A percentile compares a stretch with the other conserved stretches of the same genome.
phyloP scores from a whole-genome alignment of 2,797 vertebrate genomes.

The Dipus sagitta region DNA sequence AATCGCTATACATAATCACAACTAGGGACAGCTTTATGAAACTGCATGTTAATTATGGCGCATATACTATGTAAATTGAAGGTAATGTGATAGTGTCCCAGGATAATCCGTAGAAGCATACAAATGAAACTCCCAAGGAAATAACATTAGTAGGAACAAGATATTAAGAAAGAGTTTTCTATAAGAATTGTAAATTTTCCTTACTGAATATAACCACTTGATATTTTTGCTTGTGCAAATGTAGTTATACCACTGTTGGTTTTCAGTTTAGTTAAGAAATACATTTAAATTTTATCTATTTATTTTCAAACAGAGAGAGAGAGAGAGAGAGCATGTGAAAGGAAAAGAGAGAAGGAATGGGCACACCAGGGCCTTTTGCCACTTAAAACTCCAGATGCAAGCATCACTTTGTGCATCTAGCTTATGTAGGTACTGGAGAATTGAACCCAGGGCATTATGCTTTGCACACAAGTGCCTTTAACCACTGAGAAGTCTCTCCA shows the following conservation, averaged over 20 bases:
- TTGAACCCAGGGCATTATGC: too few relatives aligned
- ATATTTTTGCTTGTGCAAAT: not conserved
- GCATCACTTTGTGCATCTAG: too few relatives aligned
- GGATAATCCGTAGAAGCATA: constrained; percentile 6
- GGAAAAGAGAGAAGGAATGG: too few relatives aligned
- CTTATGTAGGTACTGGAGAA: too few relatives aligned
- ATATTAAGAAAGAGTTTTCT: constrained; percentile 14
- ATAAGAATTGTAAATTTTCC: constrained; percentile 10
- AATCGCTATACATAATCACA: not conserved
- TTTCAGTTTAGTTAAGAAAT: constrained; percentile 36
- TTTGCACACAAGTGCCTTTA: too few relatives aligned
- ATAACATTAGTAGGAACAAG: constrained; percentile 26
- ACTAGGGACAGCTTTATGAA: not conserved
- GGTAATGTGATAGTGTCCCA: not conserved
- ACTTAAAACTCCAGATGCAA: too few relatives aligned
- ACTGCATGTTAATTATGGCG: not conserved
- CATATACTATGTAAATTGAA: not conserved
- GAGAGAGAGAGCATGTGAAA: too few relatives aligned
- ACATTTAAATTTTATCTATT: not conserved
- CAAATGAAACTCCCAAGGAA: constrained; percentile 22
- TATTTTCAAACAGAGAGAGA: too few relatives aligned
- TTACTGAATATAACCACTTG: not conserved
- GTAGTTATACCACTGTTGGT: not conserved
- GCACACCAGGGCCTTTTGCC: too few relatives aligned
- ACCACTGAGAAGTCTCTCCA: too few relatives aligned